Evolutionary conservation across 2,113 vertebrate genomes (phyloP), one percentile per base, ranked within the genome.

Genomic region (Cyprinodon tularosa): DNA sequence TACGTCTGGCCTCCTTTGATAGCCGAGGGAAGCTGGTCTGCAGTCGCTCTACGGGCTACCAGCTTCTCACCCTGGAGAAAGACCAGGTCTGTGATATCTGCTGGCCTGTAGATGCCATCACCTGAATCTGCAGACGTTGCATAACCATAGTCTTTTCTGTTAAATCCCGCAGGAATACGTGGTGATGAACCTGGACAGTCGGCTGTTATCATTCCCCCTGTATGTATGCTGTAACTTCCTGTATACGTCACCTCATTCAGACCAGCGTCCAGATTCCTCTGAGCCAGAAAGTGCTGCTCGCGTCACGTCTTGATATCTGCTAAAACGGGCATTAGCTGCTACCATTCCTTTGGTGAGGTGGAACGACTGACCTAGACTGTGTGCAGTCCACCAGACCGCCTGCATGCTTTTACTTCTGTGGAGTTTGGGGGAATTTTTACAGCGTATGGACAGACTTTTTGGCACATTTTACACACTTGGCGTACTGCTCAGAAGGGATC

Each of bases 221-320:
- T 99, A 97, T 6, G 95, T 99, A 88, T 98, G 96, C 95, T 99
- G 98, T 88, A 99, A 99, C 89, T 99, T 99, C 93, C 90, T 97
- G 77, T 99, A 98, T 85, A 97, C 96, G 0, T 97, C 96, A 0
- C 93, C 96, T 1, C 94, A 96, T 9, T 82, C 60, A 73, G 96
- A 95, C 88, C 95, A 88, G 22, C 83, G 86, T 0, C 89, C 89
- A 1, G 79, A 88, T 0, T 85, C 93, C 15, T 82, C 90, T 0
- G 93, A 87, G 57, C 89, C 74, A 17, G 93, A 93, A 12, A 90
- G 78, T 84, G 68, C 91, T 12, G 4, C 84, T 64, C 93, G 65
- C 77, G 84, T 62, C 4, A 72, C 84, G 53, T 93, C 93, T 6
- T 95, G 93, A 94, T 90, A 13, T 39, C 65, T 1, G 29, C 36